phyloP scores from a whole-genome alignment of 2,113 vertebrate genomes.

The Uria lomvia region DNA sequence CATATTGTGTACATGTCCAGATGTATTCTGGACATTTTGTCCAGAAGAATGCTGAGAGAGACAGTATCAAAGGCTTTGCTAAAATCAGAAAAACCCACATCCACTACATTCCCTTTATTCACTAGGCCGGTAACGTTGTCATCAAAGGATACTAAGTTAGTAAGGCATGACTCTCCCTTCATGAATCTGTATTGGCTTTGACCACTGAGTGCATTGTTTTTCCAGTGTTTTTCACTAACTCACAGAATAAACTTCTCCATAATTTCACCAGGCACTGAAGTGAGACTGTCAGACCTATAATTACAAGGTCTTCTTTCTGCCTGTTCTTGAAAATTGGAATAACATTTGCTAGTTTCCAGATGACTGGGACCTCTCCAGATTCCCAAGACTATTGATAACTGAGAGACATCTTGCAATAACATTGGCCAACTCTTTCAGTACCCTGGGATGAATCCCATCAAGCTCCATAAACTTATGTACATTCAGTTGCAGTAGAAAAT shows the following conservation, averaged over 20 bases:
- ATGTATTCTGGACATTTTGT: not conserved
- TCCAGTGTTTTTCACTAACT: not conserved
- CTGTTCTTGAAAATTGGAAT: not conserved
- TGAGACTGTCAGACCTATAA: not conserved
- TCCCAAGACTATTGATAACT: not conserved
- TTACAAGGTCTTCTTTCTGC: not conserved
- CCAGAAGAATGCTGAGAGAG: not conserved
- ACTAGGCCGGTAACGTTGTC: not conserved
- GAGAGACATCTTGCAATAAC: not conserved
- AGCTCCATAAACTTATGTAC: not conserved
- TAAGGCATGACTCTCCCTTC: not conserved
- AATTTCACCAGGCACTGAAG: not conserved
- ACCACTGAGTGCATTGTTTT: not conserved
- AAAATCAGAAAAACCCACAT: not conserved
- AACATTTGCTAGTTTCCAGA: not conserved
- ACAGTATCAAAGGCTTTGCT: not conserved
- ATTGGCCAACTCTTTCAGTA: not conserved
- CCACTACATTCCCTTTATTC: not conserved
- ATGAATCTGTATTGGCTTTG: not conserved
- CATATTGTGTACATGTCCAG: not conserved
- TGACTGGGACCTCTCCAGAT: not conserved
- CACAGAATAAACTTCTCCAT: not conserved
- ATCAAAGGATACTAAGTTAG: not conserved
- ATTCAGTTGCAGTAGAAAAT: not conserved
- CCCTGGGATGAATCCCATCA: not conserved